Evolutionary conservation across 1,140 invertebrate species (phyloP).

Genomic region (Lasioglossum baleicum): DNA sequence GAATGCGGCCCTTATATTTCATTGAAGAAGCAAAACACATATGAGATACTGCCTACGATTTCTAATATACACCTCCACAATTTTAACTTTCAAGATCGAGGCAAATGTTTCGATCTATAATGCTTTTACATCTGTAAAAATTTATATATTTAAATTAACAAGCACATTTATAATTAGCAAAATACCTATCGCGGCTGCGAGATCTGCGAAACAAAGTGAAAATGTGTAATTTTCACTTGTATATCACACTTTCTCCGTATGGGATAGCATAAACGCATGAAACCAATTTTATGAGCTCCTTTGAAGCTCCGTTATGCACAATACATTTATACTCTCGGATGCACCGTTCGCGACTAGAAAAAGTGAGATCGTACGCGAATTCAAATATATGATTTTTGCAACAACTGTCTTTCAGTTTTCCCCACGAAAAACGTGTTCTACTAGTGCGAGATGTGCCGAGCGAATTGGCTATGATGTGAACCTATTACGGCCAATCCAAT

Average conservation of each 20-base stretch:
- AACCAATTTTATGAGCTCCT: neutral
- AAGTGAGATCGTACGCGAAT: neutral
- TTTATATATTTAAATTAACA: no score
- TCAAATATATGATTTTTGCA: neutral
- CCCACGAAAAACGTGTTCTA: neutral
- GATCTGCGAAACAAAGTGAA: no score
- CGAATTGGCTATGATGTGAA: conserved; percentile 3
- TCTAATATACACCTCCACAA: no score
- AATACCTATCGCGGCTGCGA: no score
- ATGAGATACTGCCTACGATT: no score
- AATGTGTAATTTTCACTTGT: neutral
- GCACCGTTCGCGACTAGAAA: neutral
- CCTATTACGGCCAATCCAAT: conserved; percentile 15
- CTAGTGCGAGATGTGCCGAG: neutral
- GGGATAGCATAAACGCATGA: neutral
- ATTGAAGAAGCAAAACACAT: no score
- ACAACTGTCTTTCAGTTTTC: neutral
- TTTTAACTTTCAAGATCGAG: neutral
- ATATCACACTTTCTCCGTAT: neutral
- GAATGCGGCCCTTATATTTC: no score
- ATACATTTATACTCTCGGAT: neutral
- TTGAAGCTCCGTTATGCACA: neutral
- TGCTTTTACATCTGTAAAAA: neutral
- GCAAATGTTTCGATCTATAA: neutral
- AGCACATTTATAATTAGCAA: no score